Conservation (phyloP, 2,888 invertebrate genomes). For the Allygus modestus region DNA sequence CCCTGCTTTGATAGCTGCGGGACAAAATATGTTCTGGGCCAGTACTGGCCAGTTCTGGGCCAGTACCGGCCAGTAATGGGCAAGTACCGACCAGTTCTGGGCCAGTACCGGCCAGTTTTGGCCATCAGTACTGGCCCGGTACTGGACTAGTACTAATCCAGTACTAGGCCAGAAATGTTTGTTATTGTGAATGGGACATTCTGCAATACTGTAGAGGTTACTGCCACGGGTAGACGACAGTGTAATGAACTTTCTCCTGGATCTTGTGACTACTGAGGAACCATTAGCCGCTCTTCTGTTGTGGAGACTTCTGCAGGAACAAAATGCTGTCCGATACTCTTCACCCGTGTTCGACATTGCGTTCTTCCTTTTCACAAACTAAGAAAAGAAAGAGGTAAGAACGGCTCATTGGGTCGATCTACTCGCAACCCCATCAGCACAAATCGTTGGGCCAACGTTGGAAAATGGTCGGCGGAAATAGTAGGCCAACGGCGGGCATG, state of each 20-base stretch:
- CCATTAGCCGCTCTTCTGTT: constrained; percentile 72
- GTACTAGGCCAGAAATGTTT: too few species aligned
- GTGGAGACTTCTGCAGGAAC: constrained; percentile 74
- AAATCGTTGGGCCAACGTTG: constrained; percentile 60
- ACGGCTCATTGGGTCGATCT: constrained; percentile 70
- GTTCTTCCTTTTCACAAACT: constrained; percentile 73
- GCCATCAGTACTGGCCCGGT: too few species aligned
- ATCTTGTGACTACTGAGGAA: constrained; percentile 62
- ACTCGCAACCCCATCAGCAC: constrained; percentile 71
- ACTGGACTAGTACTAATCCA: too few species aligned
- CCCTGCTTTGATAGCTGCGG: constrained; percentile 46
- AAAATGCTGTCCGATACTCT: constrained; percentile 73
- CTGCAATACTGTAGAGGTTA: constrained; percentile 39
- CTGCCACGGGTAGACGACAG: constrained; percentile 18
- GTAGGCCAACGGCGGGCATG: too few species aligned
- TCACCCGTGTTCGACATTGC: constrained; percentile 73
- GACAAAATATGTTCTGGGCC: too few species aligned
- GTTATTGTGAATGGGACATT: too few species aligned
- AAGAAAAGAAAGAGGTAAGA: constrained; percentile 71
- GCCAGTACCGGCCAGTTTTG: too few species aligned
- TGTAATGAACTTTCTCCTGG: neutral
- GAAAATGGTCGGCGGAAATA: too few species aligned
- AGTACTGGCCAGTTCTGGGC: too few species aligned
- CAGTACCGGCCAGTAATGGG: too few species aligned
- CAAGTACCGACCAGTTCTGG: too few species aligned